Conservation (phyloP, 2,113 vertebrate genomes). For the Chamaea fasciata region DNA sequence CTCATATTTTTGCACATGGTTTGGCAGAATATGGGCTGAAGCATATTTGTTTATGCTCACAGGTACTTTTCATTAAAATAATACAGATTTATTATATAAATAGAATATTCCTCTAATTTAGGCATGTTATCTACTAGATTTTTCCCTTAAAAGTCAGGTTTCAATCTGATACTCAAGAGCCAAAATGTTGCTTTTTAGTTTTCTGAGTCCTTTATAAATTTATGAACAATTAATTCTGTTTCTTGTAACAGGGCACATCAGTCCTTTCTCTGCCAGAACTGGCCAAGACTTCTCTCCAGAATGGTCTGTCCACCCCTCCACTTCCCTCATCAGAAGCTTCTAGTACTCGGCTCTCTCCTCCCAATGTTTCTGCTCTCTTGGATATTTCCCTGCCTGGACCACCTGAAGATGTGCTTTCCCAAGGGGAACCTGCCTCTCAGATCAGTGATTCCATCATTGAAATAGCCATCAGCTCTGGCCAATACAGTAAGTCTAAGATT, state of each 20-base stretch:
- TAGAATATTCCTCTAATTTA: neutral
- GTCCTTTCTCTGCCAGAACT: conserved; percentile 72
- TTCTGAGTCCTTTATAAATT: neutral
- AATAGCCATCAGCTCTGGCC: conserved; percentile 95
- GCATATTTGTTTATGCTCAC: neutral
- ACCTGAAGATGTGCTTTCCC: conserved; percentile 90
- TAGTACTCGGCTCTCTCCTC: conserved; percentile 86
- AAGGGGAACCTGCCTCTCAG: conserved; percentile 88
- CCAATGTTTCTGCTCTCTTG: conserved; percentile 91
- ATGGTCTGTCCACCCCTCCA: conserved; percentile 75
- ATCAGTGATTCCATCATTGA: conserved; percentile 99
- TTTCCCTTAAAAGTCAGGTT: neutral
- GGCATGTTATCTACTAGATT: neutral
- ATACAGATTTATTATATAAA: neutral
- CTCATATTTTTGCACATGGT: neutral
- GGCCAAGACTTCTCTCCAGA: conserved; percentile 74
- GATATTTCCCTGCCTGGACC: conserved; percentile 96
- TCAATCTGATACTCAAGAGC: neutral
- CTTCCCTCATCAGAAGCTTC: conserved; percentile 66
- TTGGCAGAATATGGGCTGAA: neutral
- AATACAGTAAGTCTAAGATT: conserved; percentile 77
- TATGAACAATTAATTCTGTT: neutral
- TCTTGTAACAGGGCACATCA: conserved; percentile 54
- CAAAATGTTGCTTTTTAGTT: neutral
- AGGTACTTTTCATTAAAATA: neutral